Evolutionary conservation across 2,113 vertebrate genomes (phyloP).

Genomic region (Megaceryle maxima): DNA sequence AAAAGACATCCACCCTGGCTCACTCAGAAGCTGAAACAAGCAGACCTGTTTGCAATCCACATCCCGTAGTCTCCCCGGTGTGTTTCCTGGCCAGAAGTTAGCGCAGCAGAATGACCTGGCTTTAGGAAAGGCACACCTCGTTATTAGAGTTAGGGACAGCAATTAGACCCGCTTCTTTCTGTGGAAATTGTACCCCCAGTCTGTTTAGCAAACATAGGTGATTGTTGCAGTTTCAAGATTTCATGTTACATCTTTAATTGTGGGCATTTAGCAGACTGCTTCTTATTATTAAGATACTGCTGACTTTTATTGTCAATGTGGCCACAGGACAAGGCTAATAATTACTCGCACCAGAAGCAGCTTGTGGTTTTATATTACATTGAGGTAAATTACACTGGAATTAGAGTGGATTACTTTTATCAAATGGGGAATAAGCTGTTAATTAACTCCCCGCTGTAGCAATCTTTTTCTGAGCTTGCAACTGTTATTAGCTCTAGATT

Average conservation of each 20-base stretch:
- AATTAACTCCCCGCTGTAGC: constrained; percentile 90
- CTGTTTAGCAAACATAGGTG: background rate
- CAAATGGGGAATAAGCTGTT: constrained; percentile 89
- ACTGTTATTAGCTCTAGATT: constrained; percentile 87
- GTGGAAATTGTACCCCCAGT: background rate
- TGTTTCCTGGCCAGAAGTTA: background rate
- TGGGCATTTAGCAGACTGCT: constrained; percentile 68
- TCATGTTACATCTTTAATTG: constrained; percentile 71
- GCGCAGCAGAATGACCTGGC: background rate
- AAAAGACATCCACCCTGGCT: background rate
- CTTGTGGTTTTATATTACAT: constrained; percentile 89
- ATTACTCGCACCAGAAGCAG: constrained; percentile 81
- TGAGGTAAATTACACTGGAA: constrained; percentile 89
- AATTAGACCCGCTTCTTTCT: background rate
- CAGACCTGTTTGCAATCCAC: background rate
- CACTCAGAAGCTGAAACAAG: background rate
- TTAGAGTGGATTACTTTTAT: constrained; percentile 89
- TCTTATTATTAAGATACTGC: constrained; percentile 72
- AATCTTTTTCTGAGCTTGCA: constrained; percentile 84
- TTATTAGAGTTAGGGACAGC: background rate
- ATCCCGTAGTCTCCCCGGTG: background rate
- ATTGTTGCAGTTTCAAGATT: constrained; percentile 38
- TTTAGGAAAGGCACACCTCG: background rate
- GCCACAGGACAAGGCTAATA: constrained; percentile 82
- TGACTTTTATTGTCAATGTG: constrained; percentile 77